Evolutionary conservation across 1,140 invertebrate species (phyloP).

Genomic region (Drosophila insularis): DNA sequence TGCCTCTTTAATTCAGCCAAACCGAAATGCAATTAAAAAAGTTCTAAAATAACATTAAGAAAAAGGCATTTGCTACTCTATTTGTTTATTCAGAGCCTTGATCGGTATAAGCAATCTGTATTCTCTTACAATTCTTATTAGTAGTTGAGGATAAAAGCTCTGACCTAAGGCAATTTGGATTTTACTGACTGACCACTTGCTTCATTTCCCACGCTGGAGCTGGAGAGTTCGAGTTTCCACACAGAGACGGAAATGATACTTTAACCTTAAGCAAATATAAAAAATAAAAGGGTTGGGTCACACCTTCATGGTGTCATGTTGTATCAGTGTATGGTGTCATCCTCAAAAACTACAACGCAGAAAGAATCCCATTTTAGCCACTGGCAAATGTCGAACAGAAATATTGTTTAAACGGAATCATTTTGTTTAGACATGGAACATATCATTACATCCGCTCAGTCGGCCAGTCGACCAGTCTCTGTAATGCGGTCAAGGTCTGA

Average conservation of each 20-base stretch:
- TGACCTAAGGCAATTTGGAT: slow-evolving; percentile 1
- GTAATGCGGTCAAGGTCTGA: slow-evolving; percentile 71
- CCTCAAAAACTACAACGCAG: slow-evolving; percentile 36
- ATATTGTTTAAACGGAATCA: slow-evolving; percentile 59
- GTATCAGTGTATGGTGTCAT: neutral
- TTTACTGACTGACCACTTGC: neutral
- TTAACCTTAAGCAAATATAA: slow-evolving; percentile 17
- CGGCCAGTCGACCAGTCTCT: slow-evolving; percentile 31
- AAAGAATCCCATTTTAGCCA: slow-evolving; percentile 24
- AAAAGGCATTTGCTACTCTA: neutral
- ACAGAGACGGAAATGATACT: slow-evolving; percentile 45
- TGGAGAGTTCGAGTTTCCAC: slow-evolving; percentile 31
- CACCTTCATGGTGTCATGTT: neutral
- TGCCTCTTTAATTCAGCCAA: neutral
- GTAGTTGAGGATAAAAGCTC: neutral
- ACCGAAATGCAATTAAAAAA: neutral
- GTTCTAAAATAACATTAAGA: neutral
- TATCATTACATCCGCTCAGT: slow-evolving; percentile 53
- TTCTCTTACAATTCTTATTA: too few species aligned
- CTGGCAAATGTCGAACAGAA: slow-evolving; percentile 53
- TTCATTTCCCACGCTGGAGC: neutral
- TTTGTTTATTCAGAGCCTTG: neutral
- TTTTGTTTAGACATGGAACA: slow-evolving; percentile 67
- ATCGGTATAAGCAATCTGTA: too few species aligned
- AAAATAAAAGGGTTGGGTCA: slow-evolving; percentile 20